Evolutionary conservation across 2,888 invertebrate species (phyloP).

Genomic region (Drosophila mercatorum): DNA sequence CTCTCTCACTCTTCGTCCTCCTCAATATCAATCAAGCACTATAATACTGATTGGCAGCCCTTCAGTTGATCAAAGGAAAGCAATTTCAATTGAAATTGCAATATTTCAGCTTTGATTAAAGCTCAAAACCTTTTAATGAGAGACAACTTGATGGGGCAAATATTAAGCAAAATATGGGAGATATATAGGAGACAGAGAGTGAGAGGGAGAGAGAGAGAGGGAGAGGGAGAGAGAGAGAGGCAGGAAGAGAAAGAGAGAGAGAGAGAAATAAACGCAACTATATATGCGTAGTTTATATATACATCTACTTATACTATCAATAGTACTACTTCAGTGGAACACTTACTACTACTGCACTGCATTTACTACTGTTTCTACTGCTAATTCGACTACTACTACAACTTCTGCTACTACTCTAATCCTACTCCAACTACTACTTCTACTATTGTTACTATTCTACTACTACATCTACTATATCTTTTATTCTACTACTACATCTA

Average conservation of each 20-base stretch:
- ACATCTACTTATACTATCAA: neutral
- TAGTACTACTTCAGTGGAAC: no score
- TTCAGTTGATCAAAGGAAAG: constrained; percentile 8
- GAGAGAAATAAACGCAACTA: no score
- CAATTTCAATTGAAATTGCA: constrained; percentile 9
- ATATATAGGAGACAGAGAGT: no score
- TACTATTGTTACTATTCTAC: neutral
- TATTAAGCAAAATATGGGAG: neutral
- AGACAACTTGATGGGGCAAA: neutral
- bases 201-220: no score
- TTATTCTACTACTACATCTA: neutral
- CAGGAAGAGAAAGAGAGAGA: no score
- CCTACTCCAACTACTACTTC: neutral
- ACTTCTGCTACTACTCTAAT: neutral
- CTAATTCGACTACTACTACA: no score
- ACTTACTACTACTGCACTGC: no score
- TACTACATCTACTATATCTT: neutral
- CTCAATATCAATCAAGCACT: neutral
- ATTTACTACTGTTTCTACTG: no score
- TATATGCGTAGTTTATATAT: no score
- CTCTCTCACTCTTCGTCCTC: neutral
- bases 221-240: no score
- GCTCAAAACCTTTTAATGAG: constrained; percentile 4
- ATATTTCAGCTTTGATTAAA: constrained; percentile 9
- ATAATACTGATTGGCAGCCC: constrained; percentile 8